Base-by-base conservation (phyloP, 2,797 vertebrate species). In the Manis pentadactyla region DNA sequence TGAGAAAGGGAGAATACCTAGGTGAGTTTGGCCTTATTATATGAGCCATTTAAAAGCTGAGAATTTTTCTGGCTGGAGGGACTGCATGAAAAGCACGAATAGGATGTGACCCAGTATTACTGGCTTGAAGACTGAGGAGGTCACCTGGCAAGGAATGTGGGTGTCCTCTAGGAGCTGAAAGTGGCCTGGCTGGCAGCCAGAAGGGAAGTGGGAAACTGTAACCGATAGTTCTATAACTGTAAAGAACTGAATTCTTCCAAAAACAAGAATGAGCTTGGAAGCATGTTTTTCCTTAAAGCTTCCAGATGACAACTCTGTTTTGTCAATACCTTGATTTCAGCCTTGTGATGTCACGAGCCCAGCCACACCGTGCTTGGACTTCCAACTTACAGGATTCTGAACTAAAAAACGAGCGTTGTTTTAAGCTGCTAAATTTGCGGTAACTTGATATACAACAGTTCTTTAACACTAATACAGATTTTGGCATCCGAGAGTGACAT, bases 211-310 rank as follows among this genome's bases (percentile, higher is more conserved):
- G 21, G 42, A 66, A 77, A n/a, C 37, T 82, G 17, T 51, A 87
- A 84, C 34, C 17, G 73, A 25, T 10, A 71, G 66, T 29, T 17
- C 39, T 84, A 5, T 64, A 74, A 55, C 63, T 34, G 19, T 23
- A 74, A 92, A 21, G 21, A 82, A 68, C 27, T 31, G 10, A 78
- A 78, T 78, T 94, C 34, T 69, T 23, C 17, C 31, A 37, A 78
- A 69, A 85, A 14, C 25, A 90, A 82, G 68, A 92, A 86, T 53
- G 23, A 51, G 13, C 2, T 96, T 93, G 31, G 14, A 86, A 97
- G 42, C 34, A 95, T 34, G 63, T 59, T 95, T 89, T 90, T 89
- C 27, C 46, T 55, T 61, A 21, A 78, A 85, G 73, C 42, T 53
- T 90, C 7, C 37, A 79, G 6, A 23, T 37, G 27, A 95, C 15